Base-by-base conservation (phyloP, 2,797 vertebrate species). In the Phalloptychus januarius region DNA sequence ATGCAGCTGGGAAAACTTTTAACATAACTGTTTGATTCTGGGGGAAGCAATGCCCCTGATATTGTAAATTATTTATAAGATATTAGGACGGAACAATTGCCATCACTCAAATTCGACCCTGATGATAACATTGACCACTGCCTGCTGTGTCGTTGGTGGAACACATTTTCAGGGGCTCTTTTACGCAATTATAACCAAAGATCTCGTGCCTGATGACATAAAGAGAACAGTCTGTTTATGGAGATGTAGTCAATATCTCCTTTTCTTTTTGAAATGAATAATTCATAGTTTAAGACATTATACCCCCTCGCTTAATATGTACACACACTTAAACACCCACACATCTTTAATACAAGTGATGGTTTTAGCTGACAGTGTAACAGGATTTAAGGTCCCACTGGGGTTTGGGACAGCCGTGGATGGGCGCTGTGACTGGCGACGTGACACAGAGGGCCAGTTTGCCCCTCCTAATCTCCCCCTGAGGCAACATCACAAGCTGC, bases 171-270 rank as follows among this genome's bases (percentile, higher is more conserved):
- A 94, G 90, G 67, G 86, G 88, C 89, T 93, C 92, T 92, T 93
- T 93, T 93, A 94, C 76, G 85, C 89, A 93, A 94, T 94, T 94
- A 93, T 92, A 93, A 71, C 88, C 90, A 92, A 93, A 94, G 92
- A 94, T 94, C 94, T 94, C 93, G 91, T 94, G 94, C 93, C 92
- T 91, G 90, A 93, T 92, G 92, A 95, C 94, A 96, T 92, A 95
- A 95, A 95, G 91, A 95, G 93, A 91, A 91, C 93, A 92, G 93
- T 94, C 92, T 95, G 95, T 96, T 96, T 95, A 96, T 96, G 94
- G 94, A 95, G 94, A 95, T 96, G 94, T 95, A 93, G 95, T 96
- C 95, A 96, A 96, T 96, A 95, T 94, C 94, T 95, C 93, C 93
- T 95, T 95, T 95, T 95, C 93, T 93, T 94, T 92, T 91, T 93